phyloP scores from a whole-genome alignment of 2,888 invertebrate species.

The Hipparchia semele region DNA sequence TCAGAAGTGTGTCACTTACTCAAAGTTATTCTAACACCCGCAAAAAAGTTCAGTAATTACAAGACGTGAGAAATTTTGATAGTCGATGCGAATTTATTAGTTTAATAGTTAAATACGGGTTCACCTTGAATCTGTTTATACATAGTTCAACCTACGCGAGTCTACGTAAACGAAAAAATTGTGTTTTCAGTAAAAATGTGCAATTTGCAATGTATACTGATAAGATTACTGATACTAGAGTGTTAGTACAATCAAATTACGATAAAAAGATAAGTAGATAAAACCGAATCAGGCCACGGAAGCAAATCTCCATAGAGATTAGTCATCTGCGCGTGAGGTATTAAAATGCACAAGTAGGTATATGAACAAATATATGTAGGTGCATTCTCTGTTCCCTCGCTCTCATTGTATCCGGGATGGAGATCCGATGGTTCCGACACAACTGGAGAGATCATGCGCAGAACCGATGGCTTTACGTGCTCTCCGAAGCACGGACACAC shows the following conservation, averaged over 20 bases:
- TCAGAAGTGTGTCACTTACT: background rate
- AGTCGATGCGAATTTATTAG: background rate
- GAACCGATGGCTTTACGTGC: too few species aligned
- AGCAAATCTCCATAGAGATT: too few species aligned
- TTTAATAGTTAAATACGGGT: conserved; percentile 10
- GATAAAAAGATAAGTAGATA: background rate
- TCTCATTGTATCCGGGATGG: too few species aligned
- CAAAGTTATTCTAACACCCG: background rate
- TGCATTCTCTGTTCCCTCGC: too few species aligned
- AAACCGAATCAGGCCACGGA: too few species aligned
- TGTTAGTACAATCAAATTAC: background rate
- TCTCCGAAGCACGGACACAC: too few species aligned
- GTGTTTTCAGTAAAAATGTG: conserved; percentile 14
- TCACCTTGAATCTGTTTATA: conserved; percentile 16
- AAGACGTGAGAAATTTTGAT: conserved; percentile 13
- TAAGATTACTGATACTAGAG: background rate
- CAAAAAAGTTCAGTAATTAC: background rate
- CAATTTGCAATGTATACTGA: conserved; percentile 1
- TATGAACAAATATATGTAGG: too few species aligned
- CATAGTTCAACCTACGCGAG: conserved; percentile 10
- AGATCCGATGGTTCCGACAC: too few species aligned
- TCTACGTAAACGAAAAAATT: conserved; percentile 12
- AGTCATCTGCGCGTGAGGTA: too few species aligned
- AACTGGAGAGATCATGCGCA: too few species aligned
- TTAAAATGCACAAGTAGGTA: too few species aligned